A percentile compares a stretch with the other conserved stretches of the same genome.
These are phyloP conservation scores for Sturmia bella DNA, from an alignment of 2,888 invertebrate species.

Conservation along the genomic window DNA sequence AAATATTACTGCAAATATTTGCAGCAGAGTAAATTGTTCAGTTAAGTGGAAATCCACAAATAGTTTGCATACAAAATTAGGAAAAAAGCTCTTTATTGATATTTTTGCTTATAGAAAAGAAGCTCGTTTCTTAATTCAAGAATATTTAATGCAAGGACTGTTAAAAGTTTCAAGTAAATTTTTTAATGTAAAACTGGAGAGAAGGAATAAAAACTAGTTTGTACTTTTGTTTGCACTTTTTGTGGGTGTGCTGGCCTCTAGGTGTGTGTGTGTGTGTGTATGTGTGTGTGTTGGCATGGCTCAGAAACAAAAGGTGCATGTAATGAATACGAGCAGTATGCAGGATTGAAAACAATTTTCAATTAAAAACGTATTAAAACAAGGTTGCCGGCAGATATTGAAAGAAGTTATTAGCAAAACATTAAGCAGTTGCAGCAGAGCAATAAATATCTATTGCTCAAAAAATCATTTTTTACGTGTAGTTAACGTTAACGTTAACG, in stretches of 20 bases:
- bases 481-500: too few relatives aligned
- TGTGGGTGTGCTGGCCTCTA: neutral
- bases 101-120: neutral
- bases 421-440: too few relatives aligned
- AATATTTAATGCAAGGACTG: neutral
- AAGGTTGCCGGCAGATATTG: slow-evolving; percentile 8
- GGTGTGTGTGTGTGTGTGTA: neutral
- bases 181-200: slow-evolving; percentile 6
- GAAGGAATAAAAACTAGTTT: slow-evolving; percentile 32
- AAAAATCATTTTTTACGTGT: too few relatives aligned
- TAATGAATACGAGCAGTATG: slow-evolving; percentile 10
- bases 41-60: slow-evolving; percentile 59
- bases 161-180: slow-evolving; percentile 28
- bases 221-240: slow-evolving; percentile 7
- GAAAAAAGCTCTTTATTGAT: neutral
- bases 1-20: slow-evolving; percentile 43
- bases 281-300: neutral
- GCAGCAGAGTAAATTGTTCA: slow-evolving; percentile 21
- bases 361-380: slow-evolving; percentile 50
- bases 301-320: slow-evolving; percentile 36
- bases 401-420: neutral
- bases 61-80: slow-evolving; percentile 38
- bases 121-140: slow-evolving; percentile 5
- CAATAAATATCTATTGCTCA: too few relatives aligned
- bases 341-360: slow-evolving; percentile 58